A percentile compares a stretch with the other conserved stretches of the same genome.
Conservation (phyloP, 1,140 invertebrate species). For the Neuroterus valhalla region DNA sequence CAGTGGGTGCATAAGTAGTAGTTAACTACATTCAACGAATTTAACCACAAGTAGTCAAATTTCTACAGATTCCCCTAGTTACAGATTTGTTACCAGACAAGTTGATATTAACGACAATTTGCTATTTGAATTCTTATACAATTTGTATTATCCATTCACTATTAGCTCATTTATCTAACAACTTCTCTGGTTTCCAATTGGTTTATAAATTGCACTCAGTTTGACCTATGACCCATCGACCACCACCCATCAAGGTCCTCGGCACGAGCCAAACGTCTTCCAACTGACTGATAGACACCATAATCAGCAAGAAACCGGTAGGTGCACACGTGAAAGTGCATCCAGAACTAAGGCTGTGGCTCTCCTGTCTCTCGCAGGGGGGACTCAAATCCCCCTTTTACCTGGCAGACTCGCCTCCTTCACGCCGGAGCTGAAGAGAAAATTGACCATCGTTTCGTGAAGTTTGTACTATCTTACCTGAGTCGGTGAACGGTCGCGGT, state of each 20-base stretch:
- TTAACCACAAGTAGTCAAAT: too few species aligned
- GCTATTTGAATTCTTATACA: too few species aligned
- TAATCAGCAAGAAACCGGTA: slow-evolving; percentile 15
- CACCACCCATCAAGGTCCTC: not conserved
- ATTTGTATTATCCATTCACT: too few species aligned
- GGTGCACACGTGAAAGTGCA: slow-evolving; percentile 67
- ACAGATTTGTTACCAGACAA: too few species aligned
- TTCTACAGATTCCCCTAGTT: too few species aligned
- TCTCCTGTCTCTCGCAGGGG: slow-evolving; percentile 47
- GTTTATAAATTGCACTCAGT: too few species aligned
- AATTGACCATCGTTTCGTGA: slow-evolving; percentile 56
- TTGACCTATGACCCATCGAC: not conserved
- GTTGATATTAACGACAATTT: too few species aligned
- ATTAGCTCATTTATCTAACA: too few species aligned
- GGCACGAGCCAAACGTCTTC: slow-evolving; percentile 10
- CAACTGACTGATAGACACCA: slow-evolving; percentile 23
- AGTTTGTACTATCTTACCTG: slow-evolving; percentile 57
- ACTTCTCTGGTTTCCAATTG: too few species aligned
- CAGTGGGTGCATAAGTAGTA: too few species aligned
- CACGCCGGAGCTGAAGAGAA: slow-evolving; percentile 52
- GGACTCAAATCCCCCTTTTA: slow-evolving; percentile 59
- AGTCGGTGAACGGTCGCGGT: slow-evolving; percentile 58
- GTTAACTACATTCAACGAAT: too few species aligned
- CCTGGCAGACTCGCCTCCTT: slow-evolving; percentile 48
- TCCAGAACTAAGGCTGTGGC: slow-evolving; percentile 48